Base-by-base conservation (phyloP, 2,888 invertebrate genomes). In the Acleris laterana region DNA sequence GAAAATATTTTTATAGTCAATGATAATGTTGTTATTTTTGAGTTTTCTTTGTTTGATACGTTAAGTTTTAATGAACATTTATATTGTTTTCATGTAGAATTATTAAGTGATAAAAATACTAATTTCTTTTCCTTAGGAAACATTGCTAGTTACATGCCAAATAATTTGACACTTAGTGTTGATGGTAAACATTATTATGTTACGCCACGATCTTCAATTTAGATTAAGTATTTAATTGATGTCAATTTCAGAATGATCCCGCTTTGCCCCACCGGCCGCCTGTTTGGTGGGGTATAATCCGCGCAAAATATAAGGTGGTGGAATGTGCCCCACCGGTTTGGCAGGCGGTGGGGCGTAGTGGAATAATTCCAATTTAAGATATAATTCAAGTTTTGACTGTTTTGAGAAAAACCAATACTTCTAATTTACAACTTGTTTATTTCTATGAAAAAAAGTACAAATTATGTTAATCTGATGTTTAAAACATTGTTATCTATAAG, bases 1-100 rank as follows among this genome's bases (percentile, higher is more conserved):
- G 32, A 60, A 51, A 51, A 51, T 60, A 60, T 52, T 49, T 60
- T 42, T 51, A 51, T 60, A 25, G 25, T 5, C 25, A 5, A 25
- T 25, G 25, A 25, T 5, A 5, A 25, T 25, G 25, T 25, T 25
- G 25, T 25, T 5, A 5, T 25, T 25, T 25, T 25, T 25, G 25
- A 5, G 25, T 25, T 25, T 25, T 25, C 25, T 25, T 25, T 25
- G 25, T 25, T 25, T 46, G 25, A 59, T 50, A 59, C 59, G 13
- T 46, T 59, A 32, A 20, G 50, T 59, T 59, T 59, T 59, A 32
- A 59, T 59, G 59, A 32, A 25, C 59, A 59, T 50, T 49, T 59
- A 28, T 49, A 59, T 32, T 59, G 58, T 59, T 59, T 59, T 59
- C 49, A 59, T 44, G 58, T 59, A 50, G 50, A 51, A 57, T 25